phyloP scores from a whole-genome alignment of 2,113 vertebrate genomes.

The Coptodon bakossiorum region DNA sequence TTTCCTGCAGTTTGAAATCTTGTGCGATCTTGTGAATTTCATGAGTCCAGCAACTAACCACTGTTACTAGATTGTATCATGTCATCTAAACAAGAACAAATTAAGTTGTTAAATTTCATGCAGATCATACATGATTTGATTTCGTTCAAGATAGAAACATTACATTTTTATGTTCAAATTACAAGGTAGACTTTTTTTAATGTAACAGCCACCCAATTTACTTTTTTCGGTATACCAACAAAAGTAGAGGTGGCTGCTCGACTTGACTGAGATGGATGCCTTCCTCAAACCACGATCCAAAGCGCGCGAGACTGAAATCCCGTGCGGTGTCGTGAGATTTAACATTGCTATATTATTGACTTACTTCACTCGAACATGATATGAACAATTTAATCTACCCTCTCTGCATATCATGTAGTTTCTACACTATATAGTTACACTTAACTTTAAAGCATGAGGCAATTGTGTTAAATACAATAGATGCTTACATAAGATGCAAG shows the following conservation, averaged over 20 bases:
- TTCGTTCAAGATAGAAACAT: neutral
- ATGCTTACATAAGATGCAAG: neutral
- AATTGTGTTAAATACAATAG: neutral
- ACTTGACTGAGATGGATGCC: neutral
- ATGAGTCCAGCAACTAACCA: neutral
- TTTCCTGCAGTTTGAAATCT: neutral
- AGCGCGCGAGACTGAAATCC: neutral
- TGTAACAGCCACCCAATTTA: neutral
- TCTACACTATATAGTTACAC: neutral
- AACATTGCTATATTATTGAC: neutral
- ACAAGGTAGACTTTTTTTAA: neutral
- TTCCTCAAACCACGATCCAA: neutral
- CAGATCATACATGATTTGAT: neutral
- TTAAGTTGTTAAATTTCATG: neutral
- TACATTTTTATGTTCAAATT: neutral
- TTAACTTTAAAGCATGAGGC: neutral
- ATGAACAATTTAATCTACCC: neutral
- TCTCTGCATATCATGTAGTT: neutral
- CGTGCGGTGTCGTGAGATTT: fast-evolving
- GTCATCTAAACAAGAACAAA: neutral
- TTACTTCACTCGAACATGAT: fast-evolving
- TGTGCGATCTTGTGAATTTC: neutral
- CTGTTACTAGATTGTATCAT: neutral
- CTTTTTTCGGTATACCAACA: neutral
- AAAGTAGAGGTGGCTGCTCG: neutral